A percentile compares a stretch with the other conserved stretches of the same genome.
These are phyloP conservation scores for Galagoides demidoff DNA, from an alignment of 2,797 vertebrate genomes.

Conservation along the genomic window DNA sequence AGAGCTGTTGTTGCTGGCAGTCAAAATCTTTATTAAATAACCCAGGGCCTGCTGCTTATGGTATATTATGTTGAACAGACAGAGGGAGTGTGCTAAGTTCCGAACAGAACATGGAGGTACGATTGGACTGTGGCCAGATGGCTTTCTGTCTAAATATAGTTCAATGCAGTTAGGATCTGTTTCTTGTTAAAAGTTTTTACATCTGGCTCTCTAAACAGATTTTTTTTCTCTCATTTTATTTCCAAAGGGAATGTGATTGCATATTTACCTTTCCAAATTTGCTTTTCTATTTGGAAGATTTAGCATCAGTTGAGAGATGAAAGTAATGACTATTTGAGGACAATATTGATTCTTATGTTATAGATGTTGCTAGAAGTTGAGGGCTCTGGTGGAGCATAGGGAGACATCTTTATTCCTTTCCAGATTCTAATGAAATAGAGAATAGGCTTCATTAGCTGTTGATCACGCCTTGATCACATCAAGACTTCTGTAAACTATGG, in stretches of 20 bases:
- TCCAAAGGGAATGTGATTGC: conserved; percentile 3
- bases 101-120: conserved; percentile 28
- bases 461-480: neutral
- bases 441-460: neutral
- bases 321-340: neutral
- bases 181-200: conserved; percentile 63
- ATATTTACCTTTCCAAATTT: conserved; percentile 1
- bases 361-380: neutral
- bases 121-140: conserved; percentile 21
- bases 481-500: neutral
- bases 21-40: conserved; percentile 58
- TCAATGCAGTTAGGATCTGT: conserved; percentile 39
- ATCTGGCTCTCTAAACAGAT: neutral
- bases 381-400: neutral
- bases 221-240: conserved; percentile 19
- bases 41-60: neutral
- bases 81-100: neutral
- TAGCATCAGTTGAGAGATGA: neutral
- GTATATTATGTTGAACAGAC: conserved; percentile 25
- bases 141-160: conserved; percentile 55
- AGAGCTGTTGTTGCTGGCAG: conserved; percentile 42
- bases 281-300: neutral
- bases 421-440: neutral
- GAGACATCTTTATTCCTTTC: neutral
- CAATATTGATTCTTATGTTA: no score